Conservation (phyloP, 2,797 vertebrate genomes). For the Trachops cirrhosus region DNA sequence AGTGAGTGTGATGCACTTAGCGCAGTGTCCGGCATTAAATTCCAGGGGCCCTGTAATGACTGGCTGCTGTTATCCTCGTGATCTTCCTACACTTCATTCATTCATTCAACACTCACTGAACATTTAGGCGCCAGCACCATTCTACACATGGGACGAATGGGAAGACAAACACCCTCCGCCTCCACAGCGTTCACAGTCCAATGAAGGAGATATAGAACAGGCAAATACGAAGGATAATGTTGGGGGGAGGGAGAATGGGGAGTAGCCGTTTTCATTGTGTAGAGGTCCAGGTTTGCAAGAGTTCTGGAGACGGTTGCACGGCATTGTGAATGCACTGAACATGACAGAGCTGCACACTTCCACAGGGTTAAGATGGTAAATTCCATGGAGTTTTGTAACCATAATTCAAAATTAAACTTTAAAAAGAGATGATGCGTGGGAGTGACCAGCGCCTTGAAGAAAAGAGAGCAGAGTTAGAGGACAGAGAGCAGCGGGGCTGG, state of each 20-base stretch:
- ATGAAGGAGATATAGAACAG: not conserved
- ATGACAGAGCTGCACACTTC: no score
- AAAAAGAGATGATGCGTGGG: not conserved
- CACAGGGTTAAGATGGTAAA: not conserved
- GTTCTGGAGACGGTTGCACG: not conserved
- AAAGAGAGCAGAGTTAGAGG: not conserved
- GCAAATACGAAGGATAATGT: not conserved
- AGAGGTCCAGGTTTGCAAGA: not conserved
- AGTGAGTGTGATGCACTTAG: not conserved
- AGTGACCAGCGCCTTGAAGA: not conserved
- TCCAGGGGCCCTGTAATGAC: not conserved
- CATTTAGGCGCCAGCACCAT: fast-evolving
- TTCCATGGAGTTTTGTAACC: not conserved
- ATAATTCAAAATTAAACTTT: not conserved
- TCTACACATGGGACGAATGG: not conserved
- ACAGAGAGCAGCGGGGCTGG: not conserved
- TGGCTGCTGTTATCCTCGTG: not conserved
- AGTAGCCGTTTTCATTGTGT: not conserved
- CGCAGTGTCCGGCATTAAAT: not conserved
- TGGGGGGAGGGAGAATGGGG: not conserved
- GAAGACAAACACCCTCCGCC: not conserved
- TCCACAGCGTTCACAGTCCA: not conserved
- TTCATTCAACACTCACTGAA: not conserved
- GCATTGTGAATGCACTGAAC: not conserved
- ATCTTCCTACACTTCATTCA: not conserved